phyloP scores from a whole-genome alignment of 2,888 invertebrate genomes.

The Leucania comma region DNA sequence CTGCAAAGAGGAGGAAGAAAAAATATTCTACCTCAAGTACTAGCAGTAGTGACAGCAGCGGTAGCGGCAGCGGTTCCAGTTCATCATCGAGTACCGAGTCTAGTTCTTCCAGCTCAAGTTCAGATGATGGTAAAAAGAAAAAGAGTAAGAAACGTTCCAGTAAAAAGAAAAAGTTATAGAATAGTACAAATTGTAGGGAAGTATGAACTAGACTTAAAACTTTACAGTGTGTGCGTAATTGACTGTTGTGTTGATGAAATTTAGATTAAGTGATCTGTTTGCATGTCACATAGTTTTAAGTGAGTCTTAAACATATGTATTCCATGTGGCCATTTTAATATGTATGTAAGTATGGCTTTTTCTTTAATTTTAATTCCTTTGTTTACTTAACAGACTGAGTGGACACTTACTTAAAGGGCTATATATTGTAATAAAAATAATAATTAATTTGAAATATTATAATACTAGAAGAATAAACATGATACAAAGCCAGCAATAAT shows the following conservation, averaged over 20 bases:
- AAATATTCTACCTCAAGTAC: conserved; percentile 81
- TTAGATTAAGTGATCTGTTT: conserved; percentile 26
- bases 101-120: conserved; percentile 78
- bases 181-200: conserved; percentile 35
- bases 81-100: conserved; percentile 79
- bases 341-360: conserved; percentile 25
- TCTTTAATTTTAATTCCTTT: conserved; percentile 17
- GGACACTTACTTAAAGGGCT: conserved; percentile 35
- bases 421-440: not conserved
- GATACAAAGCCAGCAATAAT: conserved; percentile 9
- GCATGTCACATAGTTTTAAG: conserved; percentile 47
- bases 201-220: conserved; percentile 27
- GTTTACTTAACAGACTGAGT: conserved; percentile 42
- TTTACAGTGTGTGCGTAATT: conserved; percentile 29
- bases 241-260: conserved; percentile 7
- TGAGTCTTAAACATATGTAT: conserved; percentile 40
- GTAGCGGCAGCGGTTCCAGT: conserved; percentile 59
- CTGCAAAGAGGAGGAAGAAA: conserved; percentile 73
- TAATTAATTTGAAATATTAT: no score
- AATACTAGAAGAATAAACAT: not conserved
- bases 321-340: conserved; percentile 59
- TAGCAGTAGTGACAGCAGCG: conserved; percentile 75
- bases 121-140: conserved; percentile 77
- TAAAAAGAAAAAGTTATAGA: conserved; percentile 73
- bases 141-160: conserved; percentile 72